phyloP scores from a whole-genome alignment of 2,797 vertebrate species.

The Monodelphis domestica region DNA sequence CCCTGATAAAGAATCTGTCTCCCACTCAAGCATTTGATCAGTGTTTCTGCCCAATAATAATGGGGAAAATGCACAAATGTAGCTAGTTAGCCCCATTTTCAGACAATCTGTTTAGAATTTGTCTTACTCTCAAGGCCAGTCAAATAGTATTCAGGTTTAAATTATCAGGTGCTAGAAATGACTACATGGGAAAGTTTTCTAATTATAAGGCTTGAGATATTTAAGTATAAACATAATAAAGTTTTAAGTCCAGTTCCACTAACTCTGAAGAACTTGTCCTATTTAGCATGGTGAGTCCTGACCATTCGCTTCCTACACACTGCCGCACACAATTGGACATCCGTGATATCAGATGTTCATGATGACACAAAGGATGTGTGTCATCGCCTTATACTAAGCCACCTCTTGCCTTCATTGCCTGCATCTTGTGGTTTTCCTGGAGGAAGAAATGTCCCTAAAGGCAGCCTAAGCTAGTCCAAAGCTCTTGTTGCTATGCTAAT shows the following conservation, averaged over 20 bases:
- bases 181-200: neutral
- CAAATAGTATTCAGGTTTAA: neutral
- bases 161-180: slow-evolving; percentile 2
- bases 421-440: neutral
- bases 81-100: neutral
- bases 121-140: neutral
- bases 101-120: neutral
- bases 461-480: neutral
- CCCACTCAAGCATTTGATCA: neutral
- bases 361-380: neutral
- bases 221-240: neutral
- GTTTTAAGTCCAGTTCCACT: neutral
- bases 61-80: neutral
- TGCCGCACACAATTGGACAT: neutral
- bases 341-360: neutral
- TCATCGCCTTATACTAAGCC: too few species aligned
- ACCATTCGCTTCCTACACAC: neutral
- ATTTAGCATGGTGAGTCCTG: neutral
- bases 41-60: neutral
- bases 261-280: neutral
- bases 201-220: neutral
- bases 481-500: neutral
- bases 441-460: neutral
- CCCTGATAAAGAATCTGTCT: neutral
- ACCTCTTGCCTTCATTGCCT: too few species aligned